These are phyloP conservation scores for Ormyrus nitidulus DNA, from an alignment of 2,888 invertebrate species.

Conservation along the genomic window DNA sequence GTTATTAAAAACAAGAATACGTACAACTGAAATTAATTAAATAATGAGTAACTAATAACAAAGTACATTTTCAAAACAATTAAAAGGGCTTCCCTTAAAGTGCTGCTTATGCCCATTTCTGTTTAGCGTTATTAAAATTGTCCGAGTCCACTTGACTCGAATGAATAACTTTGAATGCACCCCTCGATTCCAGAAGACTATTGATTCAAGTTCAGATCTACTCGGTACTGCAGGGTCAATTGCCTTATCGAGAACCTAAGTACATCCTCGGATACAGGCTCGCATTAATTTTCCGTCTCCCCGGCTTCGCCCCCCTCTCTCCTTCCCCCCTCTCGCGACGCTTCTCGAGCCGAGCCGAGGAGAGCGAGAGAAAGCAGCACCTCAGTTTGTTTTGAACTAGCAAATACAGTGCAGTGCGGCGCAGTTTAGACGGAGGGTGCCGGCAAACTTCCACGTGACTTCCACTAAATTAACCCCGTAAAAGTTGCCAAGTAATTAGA, in stretches of 20 bases:
- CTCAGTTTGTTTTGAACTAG: constrained; percentile 54
- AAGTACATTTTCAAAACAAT: no score
- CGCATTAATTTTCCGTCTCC: constrained; percentile 50
- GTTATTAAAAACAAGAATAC: no score
- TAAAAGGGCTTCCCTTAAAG: no score
- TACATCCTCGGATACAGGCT: not conserved
- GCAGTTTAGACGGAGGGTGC: constrained; percentile 20
- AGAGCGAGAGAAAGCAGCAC: not conserved
- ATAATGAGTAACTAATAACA: no score
- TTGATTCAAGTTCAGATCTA: constrained; percentile 4
- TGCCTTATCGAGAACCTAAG: constrained; percentile 19
- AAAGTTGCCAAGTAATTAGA: constrained; percentile 56
- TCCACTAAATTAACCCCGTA: constrained; percentile 54
- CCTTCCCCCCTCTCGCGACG: not conserved
- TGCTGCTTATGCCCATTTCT: no score
- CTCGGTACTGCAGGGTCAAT: constrained; percentile 15
- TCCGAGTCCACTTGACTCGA: no score
- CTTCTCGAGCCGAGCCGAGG: no score
- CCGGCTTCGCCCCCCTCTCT: not conserved
- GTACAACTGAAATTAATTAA: no score
- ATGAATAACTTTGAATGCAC: no score
- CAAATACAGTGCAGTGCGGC: not conserved
- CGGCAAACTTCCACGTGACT: constrained; percentile 45
- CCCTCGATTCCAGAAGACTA: no score
- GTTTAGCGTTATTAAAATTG: no score